Conservation (phyloP, 2,797 vertebrate genomes). For the Labroides dimidiatus region DNA sequence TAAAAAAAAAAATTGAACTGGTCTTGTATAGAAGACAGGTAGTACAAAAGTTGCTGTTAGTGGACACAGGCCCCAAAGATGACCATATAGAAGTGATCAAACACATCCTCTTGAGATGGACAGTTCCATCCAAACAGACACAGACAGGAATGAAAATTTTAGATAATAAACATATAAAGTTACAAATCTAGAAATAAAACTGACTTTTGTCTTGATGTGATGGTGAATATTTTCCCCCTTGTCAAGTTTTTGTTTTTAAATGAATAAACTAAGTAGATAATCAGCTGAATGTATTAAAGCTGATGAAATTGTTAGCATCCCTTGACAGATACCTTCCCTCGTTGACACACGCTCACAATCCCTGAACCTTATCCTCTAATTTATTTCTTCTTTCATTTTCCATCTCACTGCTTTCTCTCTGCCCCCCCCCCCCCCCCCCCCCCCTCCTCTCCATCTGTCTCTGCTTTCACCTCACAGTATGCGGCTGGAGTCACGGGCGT, state of each 20-base stretch:
- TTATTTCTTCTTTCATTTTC: slow-evolving; percentile 7
- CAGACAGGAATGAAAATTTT: too few relatives aligned
- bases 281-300: background rate
- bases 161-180: too few relatives aligned
- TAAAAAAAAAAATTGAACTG: too few relatives aligned
- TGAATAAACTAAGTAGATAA: background rate
- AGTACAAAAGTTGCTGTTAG: too few relatives aligned
- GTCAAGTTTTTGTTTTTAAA: background rate
- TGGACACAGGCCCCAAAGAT: too few relatives aligned
- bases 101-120: too few relatives aligned
- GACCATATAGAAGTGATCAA: too few relatives aligned
- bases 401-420: background rate
- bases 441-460: slow-evolving; percentile 36
- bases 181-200: too few relatives aligned
- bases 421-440: slow-evolving; percentile 20
- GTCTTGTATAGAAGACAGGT: too few relatives aligned
- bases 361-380: background rate
- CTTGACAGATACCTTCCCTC: background rate
- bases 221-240: too few relatives aligned
- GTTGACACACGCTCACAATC: background rate
- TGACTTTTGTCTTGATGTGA: background rate
- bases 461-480: slow-evolving; percentile 79
- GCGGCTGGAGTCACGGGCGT: slow-evolving; percentile 84
- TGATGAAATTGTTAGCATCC: background rate
- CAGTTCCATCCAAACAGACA: too few relatives aligned